Evolutionary conservation across 2,113 vertebrate species (phyloP).

Genomic region (Oxyura jamaicensis): DNA sequence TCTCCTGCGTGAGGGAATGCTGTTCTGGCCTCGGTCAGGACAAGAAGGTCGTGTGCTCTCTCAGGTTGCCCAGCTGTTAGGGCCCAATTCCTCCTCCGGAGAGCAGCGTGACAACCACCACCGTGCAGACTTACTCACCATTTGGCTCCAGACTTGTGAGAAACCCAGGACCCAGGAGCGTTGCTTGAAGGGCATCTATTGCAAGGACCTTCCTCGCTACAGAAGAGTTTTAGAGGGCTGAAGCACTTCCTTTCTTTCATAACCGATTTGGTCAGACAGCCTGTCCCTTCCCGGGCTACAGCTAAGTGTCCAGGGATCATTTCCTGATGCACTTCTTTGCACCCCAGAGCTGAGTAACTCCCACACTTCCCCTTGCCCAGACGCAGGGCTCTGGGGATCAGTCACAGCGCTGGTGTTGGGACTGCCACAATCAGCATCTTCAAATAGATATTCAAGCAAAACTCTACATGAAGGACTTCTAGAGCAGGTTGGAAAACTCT

Average conservation of each 20-base stretch:
- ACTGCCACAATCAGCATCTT: background rate
- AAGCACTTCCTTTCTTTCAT: background rate
- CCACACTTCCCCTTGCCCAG: background rate
- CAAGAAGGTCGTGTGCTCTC: background rate
- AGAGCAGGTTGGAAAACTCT: background rate
- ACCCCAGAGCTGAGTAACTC: background rate
- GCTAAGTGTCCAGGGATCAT: background rate
- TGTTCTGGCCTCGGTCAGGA: background rate
- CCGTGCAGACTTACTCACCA: rapidly evolving
- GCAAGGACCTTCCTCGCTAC: background rate
- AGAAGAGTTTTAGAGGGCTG: background rate
- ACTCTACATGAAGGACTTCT: background rate
- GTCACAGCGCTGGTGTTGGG: background rate
- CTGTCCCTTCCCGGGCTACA: background rate
- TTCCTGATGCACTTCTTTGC: rapidly evolving
- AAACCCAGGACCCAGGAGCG: background rate
- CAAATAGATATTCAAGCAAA: background rate
- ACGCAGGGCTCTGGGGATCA: background rate
- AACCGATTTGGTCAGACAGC: background rate
- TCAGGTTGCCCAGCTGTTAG: background rate
- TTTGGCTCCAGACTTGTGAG: background rate
- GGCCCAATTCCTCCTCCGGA: background rate
- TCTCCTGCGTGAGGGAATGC: background rate
- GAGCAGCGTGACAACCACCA: rapidly evolving
- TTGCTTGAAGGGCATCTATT: background rate